A percentile compares a stretch with the other conserved stretches of the same genome.
Conservation (phyloP, 2,888 invertebrate genomes). For the Sepioteuthis lessoniana region DNA sequence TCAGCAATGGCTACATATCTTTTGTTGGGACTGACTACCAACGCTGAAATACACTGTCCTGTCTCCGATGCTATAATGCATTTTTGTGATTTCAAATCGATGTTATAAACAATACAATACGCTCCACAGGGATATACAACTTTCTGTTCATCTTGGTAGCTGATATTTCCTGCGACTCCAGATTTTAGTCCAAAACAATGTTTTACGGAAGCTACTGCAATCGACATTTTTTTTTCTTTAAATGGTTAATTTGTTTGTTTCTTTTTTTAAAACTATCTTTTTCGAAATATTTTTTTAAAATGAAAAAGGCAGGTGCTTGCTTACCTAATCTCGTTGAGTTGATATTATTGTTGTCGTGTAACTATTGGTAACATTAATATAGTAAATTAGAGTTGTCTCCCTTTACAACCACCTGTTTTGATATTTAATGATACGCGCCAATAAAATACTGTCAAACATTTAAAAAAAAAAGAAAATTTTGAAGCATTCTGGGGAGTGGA, state of each 20-base stretch:
- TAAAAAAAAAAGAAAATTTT: too few species aligned
- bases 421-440: too few species aligned
- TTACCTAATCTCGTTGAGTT: not conserved
- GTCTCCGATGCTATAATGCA: slow-evolving; percentile 76
- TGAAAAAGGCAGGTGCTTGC: not conserved
- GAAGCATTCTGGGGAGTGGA: too few species aligned
- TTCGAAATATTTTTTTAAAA: not conserved
- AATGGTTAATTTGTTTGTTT: not conserved
- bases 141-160: slow-evolving; percentile 76
- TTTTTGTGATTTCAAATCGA: slow-evolving; percentile 76
- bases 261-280: not conserved
- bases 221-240: slow-evolving; percentile 67
- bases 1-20: slow-evolving; percentile 75
- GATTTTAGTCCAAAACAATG: slow-evolving; percentile 75
- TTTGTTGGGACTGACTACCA: slow-evolving; percentile 75
- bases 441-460: too few species aligned
- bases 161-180: slow-evolving; percentile 73
- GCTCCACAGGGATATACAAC: slow-evolving; percentile 76
- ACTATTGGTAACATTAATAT: not conserved
- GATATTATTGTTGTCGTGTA: not conserved
- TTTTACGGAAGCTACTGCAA: slow-evolving; percentile 73
- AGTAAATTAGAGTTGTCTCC: not conserved
- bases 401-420: too few species aligned
- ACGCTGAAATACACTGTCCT: slow-evolving; percentile 75
- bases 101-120: slow-evolving; percentile 76